Base-by-base conservation (phyloP, 2,797 vertebrate genomes). In the Scleropages formosus region DNA sequence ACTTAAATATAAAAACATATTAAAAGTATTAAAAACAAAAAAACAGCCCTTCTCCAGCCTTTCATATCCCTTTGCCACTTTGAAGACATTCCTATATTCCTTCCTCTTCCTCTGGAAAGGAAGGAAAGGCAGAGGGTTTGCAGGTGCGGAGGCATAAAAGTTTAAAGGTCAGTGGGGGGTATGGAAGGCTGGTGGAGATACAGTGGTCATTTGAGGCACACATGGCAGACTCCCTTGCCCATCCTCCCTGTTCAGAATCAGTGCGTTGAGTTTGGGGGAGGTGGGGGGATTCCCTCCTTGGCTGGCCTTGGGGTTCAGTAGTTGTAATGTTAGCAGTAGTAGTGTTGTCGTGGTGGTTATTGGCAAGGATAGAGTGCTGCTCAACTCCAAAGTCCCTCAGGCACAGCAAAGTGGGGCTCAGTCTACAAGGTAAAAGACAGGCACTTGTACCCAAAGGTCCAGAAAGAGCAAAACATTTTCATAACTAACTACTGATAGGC, bases 201-300 rank as follows among this genome's bases (percentile, higher is more conserved):
- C 88, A 89, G 87, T 85, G 79, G 79, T 82, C 80, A 85, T 87
- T 82, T 81, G 82, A 93, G 90, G 90, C 90, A 92, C 89, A 85
- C 78, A 78, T 56, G 90, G 88, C 77, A 81, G 73, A 76, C 63
- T 81, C 49, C 80, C 79, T 74, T 20, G 63, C 79, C 81, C 67
- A 73, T 67, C 77, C 77, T 79, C 79, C 78, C 72, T 60, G 76
- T 76, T 67, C 72, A 49, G 62, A 63, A 74, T 70, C 39, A 51
- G 46, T 73, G 63, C 46, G 63, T 63, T 4, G 27, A 39, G 60
- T 39, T 39, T 2, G 6, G 31, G 31, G 39, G 31, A 39, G 31
- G 2, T 6, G 31, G 31, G 31, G 31, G 49, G 64, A 49, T 56
- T 15, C 65, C 76, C 74, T 81, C 80, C 78, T 72, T 76, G 81